Base-by-base conservation (phyloP, 2,888 invertebrate genomes). In the Drosophila tripunctata region DNA sequence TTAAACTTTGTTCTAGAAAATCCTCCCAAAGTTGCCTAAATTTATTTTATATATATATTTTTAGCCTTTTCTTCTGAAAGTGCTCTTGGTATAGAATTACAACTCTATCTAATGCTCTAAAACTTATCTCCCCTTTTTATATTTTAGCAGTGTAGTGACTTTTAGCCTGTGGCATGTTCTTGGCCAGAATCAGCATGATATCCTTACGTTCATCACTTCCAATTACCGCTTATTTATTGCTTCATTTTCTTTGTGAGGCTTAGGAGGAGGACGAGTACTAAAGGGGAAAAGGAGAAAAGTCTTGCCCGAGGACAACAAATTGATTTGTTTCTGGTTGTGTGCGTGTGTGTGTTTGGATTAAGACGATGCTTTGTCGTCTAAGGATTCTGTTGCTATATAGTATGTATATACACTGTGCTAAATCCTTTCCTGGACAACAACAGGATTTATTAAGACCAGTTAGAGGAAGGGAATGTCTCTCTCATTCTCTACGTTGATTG, bases 161-260 rank as follows among this genome's bases (percentile, higher is more conserved):
- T 8, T 8, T 4, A 15, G 22, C 15, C 15, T 45, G 54, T 47
- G 44, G 41, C 63, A 47, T 45, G 48, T 15, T 40, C 40, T 21
- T 44, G 61, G 69, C 51, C 47, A 43, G 41, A 15, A 45, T 45
- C 60, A 55, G 52, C 75, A 66, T 69, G 71, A 67, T 71, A 79
- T 68, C 70, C 75, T 72, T 64, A 65, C 61, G 67, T 68, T 75
- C 84, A 88, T 84, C 88, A 86, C 75, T 79, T 84, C 85, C 85
- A 86, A 88, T 86, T 86, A 88, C 77, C 67, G 69, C 55, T 75
- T 85, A 88, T 85, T 88, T 85, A 85, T 84, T 78, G 85, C 88
- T 69, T 73, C 58, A 72, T 76, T 78, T 77, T 67, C 66, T 54
- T 36, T 69, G 38, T 56, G 67, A 38, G 24, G 22, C 17, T 15